phyloP scores from a whole-genome alignment of 2,797 vertebrate species.

The Sardinella longiceps region DNA sequence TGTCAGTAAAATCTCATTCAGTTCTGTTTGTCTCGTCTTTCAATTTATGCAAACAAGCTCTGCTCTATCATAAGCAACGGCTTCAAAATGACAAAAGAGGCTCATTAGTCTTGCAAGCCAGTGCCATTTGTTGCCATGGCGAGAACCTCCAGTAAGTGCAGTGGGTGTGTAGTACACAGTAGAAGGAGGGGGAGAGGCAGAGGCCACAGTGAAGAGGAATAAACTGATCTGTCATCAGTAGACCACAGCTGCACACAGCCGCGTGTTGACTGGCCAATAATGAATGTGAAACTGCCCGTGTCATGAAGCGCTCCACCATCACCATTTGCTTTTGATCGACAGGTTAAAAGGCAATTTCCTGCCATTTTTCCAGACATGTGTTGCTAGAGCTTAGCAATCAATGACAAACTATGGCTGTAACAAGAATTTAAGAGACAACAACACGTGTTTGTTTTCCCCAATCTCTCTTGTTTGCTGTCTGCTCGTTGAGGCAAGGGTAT shows the following conservation, averaged over 20 bases:
- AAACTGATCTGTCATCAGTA: conserved; percentile 79
- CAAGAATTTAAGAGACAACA: conserved; percentile 31
- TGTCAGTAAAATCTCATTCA: background rate
- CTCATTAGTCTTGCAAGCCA: conserved; percentile 67
- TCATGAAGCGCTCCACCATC: conserved; percentile 20
- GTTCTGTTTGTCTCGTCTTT: background rate
- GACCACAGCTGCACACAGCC: conserved; percentile 50
- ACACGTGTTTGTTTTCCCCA: conserved; percentile 7
- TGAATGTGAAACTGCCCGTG: conserved; percentile 38
- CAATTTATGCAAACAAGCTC: background rate
- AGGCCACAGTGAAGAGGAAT: conserved; percentile 51
- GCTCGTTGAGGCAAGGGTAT: background rate
- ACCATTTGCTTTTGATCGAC: conserved; percentile 51
- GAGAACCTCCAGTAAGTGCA: conserved; percentile 53
- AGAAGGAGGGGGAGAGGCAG: conserved; percentile 54
- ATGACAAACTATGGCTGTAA: conserved; percentile 55
- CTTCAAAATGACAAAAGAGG: conserved; percentile 7
- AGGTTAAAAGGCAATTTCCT: conserved; percentile 75
- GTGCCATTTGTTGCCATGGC: conserved; percentile 85
- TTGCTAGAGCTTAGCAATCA: conserved; percentile 64
- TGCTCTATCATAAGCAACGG: conserved; percentile 19
- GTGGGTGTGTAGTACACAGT: background rate
- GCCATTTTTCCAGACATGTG: conserved; percentile 55
- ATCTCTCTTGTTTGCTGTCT: conserved; percentile 11
- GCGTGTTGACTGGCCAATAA: conserved; percentile 25